These are phyloP conservation scores for Halichondria panicea DNA, from an alignment of 37 sponge, comb jelly and placozoan genomes.

Conservation along the genomic window DNA sequence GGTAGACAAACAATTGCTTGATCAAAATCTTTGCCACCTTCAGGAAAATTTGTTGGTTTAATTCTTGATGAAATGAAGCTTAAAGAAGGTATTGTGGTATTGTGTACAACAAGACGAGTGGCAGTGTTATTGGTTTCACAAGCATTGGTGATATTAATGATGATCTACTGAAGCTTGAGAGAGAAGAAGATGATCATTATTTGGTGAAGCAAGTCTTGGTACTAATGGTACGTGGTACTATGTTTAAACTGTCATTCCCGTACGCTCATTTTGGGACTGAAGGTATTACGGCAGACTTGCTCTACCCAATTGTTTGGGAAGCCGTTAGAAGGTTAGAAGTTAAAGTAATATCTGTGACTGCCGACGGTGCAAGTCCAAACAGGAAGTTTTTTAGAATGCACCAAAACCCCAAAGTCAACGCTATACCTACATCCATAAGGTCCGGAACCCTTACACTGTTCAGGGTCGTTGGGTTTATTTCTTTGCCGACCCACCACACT, in stretches of 20 bases:
- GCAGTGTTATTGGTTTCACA: constrained; percentile 31
- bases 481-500: too few relatives aligned
- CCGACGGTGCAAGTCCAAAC: constrained; percentile 53
- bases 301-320: constrained; percentile 50
- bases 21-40: not conserved
- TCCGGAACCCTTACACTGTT: constrained; percentile 10
- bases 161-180: constrained; percentile 11
- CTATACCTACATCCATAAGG: constrained; percentile 8
- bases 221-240: constrained; percentile 34
- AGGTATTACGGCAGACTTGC: constrained; percentile 9
- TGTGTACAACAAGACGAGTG: constrained; percentile 22
- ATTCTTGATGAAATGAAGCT: constrained; percentile 27
- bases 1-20: not conserved
- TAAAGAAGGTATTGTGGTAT: constrained; percentile 20
- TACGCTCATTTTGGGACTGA: constrained; percentile 43
- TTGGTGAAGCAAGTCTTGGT: constrained; percentile 24
- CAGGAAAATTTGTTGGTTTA: not conserved
- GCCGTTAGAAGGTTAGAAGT: constrained; percentile 20
- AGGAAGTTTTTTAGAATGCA: constrained; percentile 29
- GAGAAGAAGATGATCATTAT: too few relatives aligned
- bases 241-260: constrained; percentile 17
- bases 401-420: too few relatives aligned
- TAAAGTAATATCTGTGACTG: constrained; percentile 27
- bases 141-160: constrained; percentile 32
- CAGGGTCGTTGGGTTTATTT: too few relatives aligned